phyloP scores from a whole-genome alignment of 2,797 vertebrate species.

The Oophaga sylvatica region DNA sequence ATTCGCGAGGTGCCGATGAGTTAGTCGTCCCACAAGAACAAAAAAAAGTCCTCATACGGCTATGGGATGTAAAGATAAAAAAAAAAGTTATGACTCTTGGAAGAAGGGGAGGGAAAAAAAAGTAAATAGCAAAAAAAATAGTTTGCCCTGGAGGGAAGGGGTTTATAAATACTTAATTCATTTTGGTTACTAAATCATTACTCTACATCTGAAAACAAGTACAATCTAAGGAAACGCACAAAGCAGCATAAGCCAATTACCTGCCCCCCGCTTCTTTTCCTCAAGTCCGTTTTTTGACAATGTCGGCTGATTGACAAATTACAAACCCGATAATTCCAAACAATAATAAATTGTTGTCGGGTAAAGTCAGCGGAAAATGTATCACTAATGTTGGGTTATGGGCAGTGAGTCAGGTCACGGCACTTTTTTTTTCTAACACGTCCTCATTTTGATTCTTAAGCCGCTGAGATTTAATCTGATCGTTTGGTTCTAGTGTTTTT shows the following conservation, averaged over 20 bases:
- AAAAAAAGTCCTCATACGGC: too few species aligned
- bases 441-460: neutral
- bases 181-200: neutral
- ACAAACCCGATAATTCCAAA: neutral
- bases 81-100: too few species aligned
- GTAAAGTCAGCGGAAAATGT: neutral
- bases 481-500: neutral
- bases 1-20: too few species aligned
- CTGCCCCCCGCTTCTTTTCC: neutral
- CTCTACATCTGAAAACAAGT: neutral
- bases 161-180: too few species aligned
- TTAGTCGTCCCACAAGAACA: too few species aligned
- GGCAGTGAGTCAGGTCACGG: too few species aligned
- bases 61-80: too few species aligned
- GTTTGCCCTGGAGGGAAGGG: too few species aligned
- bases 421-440: neutral
- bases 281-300: neutral
- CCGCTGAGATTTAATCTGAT: neutral
- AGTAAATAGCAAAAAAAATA: too few species aligned
- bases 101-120: too few species aligned
- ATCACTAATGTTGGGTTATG: neutral
- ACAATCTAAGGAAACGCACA: neutral
- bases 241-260: neutral
- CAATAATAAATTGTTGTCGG: neutral
- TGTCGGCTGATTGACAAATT: slow-evolving; percentile 19